Evolutionary conservation across 2,888 invertebrate genomes (phyloP).

Genomic region (Trypoxylon attenuatum): DNA sequence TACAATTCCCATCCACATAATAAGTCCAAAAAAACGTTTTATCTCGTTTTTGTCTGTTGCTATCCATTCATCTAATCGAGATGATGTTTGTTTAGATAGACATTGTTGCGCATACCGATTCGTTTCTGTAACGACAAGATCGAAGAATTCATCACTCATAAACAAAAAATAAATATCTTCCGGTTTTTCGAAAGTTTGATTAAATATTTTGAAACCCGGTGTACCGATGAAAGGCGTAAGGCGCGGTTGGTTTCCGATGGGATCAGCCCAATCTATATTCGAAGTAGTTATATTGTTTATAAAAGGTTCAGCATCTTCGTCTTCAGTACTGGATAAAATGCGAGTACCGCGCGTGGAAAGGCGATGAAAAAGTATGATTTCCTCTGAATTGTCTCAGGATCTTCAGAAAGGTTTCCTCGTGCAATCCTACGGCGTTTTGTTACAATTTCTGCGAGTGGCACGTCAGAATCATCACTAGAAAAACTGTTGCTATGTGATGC

Average conservation of each 20-base stretch:
- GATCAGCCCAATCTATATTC: constrained; percentile 16
- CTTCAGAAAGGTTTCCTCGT: neutral
- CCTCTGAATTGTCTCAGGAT: constrained; percentile 3
- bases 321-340: constrained; percentile 20
- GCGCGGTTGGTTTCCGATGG: constrained; percentile 30
- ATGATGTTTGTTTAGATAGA: neutral
- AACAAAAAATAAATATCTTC: constrained; percentile 39
- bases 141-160: constrained; percentile 30
- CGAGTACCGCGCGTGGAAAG: constrained; percentile 11
- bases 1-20: constrained; percentile 61
- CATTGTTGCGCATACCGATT: constrained; percentile 15
- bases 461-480: constrained; percentile 4
- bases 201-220: constrained; percentile 35
- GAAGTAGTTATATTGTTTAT: constrained; percentile 26
- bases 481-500: neutral
- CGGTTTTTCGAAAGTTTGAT: constrained; percentile 32
- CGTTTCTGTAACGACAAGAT: constrained; percentile 23
- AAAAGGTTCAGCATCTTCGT: constrained; percentile 14
- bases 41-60: constrained; percentile 10
- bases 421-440: constrained; percentile 4
- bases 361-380: constrained; percentile 22
- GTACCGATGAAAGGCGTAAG: constrained; percentile 37
- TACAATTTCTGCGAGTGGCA: constrained; percentile 8
- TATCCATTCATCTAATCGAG: neutral
- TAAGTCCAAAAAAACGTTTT: constrained; percentile 48